Base-by-base conservation (phyloP, 2,888 invertebrate genomes). In the Myopa tessellatipennis region DNA sequence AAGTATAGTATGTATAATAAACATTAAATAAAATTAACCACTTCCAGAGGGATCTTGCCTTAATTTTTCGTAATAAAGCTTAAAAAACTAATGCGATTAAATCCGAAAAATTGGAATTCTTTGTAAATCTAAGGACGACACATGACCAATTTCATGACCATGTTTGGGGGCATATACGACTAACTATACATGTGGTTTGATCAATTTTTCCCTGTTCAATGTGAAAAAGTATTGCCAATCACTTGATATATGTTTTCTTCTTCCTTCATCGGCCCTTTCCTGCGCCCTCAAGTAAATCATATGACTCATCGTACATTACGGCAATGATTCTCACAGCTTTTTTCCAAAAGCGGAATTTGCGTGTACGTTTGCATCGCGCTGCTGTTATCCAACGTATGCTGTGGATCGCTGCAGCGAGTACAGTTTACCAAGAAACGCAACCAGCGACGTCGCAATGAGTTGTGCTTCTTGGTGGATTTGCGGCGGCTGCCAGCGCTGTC, bases 361-460 rank as follows among this genome's bases (percentile, higher is more conserved):
- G 84, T 84, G 78, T 84, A 86, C 14, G 84, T 85, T 77, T 83
- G 82, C 58, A 14, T 26, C 81, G 82, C 61, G 60, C 79, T 74
- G 40, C 79, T 83, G 69, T 78, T 81, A 75, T 85, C 81, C 26
- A 82, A 5, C 1, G 82, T 72, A 16, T 83, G 79, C 67, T 82
- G 83, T 0, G 77, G 78, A 77, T 87, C 85, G 3, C 81, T 81
- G 80, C 88, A 88, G 26, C 84, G 84, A 0, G 83, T 81, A 74
- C 88, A 88, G 0, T 85, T 84, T 4, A 86, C 87, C 45, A 88
- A 81, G 0, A 88, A 74, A n/a, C 85, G 83, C 45, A 86, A 77
- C 79, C 85, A 81, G 4, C 87, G 86, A 4, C 81, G 80, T 3
- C 83, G 83, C 50, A 85, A 77, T 3, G 84, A 82, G n/a, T 78